Evolutionary conservation across 2,797 vertebrate genomes (phyloP).

Genomic region (Falco novaeseelandiae): DNA sequence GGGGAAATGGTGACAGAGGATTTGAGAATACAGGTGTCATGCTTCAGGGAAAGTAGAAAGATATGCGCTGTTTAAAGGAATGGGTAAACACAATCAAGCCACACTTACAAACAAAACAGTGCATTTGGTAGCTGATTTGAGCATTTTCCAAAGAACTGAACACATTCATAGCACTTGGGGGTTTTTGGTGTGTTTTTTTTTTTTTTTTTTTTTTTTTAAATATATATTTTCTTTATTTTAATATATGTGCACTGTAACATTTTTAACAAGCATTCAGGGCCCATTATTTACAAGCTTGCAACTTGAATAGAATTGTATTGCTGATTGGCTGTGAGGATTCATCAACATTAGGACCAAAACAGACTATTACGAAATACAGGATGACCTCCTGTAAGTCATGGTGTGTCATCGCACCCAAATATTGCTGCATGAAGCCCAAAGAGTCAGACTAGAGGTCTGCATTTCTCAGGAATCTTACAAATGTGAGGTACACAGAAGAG

Average conservation of each 20-base stretch:
- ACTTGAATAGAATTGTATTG: background rate
- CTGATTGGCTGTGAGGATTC: background rate
- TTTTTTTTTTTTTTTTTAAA: too few relatives aligned
- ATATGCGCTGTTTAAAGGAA: background rate
- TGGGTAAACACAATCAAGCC: background rate
- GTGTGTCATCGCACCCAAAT: background rate
- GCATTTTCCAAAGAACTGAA: background rate
- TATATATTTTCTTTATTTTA: background rate
- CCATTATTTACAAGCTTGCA: background rate
- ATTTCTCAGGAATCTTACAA: background rate
- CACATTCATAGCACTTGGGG: too few relatives aligned
- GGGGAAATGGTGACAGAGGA: background rate
- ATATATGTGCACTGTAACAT: background rate
- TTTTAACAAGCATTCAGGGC: background rate
- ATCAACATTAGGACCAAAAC: fast-evolving
- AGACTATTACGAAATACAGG: background rate
- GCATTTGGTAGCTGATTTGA: background rate
- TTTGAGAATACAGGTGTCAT: background rate
- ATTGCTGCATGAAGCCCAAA: background rate
- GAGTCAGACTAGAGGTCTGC: background rate
- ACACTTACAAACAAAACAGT: background rate
- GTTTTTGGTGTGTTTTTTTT: too few relatives aligned
- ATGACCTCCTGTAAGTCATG: background rate
- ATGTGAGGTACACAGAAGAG: background rate
- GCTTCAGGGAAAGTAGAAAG: background rate